These are phyloP conservation scores for Druon quercuslanigerum DNA, from an alignment of 1,140 invertebrate species.

Conservation along the genomic window DNA sequence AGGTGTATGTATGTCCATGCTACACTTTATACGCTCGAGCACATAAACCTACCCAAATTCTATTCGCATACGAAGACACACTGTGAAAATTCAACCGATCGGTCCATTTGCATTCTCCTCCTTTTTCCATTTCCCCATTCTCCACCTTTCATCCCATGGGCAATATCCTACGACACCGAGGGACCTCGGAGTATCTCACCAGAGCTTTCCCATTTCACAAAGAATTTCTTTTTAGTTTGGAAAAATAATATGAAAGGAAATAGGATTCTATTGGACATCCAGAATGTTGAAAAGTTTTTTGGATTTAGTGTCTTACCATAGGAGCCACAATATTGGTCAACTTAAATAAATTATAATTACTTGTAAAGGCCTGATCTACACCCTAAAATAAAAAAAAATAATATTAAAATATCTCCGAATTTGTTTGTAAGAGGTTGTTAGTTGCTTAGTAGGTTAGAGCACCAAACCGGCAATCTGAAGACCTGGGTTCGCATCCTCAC, in stretches of 20 bases:
- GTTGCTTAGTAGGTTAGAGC: too few species aligned
- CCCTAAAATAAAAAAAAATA: too few species aligned
- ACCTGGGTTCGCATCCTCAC: too few species aligned
- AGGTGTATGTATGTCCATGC: constrained; percentile 11
- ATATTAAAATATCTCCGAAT: too few species aligned
- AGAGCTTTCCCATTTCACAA: constrained; percentile 29
- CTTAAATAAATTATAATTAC: too few species aligned
- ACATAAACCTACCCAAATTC: constrained; percentile 29
- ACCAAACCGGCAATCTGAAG: too few species aligned
- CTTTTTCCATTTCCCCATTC: constrained; percentile 50
- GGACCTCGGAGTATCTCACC: constrained; percentile 16
- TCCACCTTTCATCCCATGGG: constrained; percentile 33
- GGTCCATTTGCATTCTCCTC: constrained; percentile 63
- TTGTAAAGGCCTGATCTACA: too few species aligned
- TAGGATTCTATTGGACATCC: background rate
- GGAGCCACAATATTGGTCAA: too few species aligned
- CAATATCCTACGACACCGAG: constrained; percentile 25
- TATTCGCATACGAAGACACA: constrained; percentile 36
- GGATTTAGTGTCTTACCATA: too few species aligned
- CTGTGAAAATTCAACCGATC: constrained; percentile 60
- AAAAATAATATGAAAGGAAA: constrained; percentile 33
- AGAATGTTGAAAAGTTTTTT: background rate
- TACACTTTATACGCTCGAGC: constrained; percentile 32
- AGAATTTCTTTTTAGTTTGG: constrained; percentile 34
- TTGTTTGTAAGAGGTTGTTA: too few species aligned